phyloP scores from a whole-genome alignment of 2,113 vertebrate species.

The Antechinus flavipes region DNA sequence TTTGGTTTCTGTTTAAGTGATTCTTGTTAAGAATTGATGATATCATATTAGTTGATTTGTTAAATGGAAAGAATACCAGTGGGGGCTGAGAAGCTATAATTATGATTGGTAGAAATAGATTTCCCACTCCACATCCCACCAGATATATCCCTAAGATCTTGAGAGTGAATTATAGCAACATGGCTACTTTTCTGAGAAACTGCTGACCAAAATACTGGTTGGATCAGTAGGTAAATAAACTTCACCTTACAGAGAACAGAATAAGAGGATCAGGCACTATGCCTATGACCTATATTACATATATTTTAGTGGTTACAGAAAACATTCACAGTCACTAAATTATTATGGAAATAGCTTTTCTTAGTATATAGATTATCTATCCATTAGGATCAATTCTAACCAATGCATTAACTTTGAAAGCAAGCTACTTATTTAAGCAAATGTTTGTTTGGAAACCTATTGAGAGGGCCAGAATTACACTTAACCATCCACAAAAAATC shows the following conservation, averaged over 20 bases:
- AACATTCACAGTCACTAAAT: not conserved
- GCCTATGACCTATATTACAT: not conserved
- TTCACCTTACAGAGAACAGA: not conserved
- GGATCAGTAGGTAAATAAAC: not conserved
- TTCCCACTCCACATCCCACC: not conserved
- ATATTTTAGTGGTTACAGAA: not conserved
- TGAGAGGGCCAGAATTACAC: not conserved
- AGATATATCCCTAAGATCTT: not conserved
- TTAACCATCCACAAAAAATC: not conserved
- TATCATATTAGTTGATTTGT: not conserved
- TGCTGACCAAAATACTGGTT: not conserved
- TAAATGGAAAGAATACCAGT: not conserved
- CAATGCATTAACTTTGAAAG: not conserved
- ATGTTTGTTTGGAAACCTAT: not conserved
- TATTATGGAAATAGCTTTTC: not conserved
- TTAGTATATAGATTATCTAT: not conserved
- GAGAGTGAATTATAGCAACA: not conserved
- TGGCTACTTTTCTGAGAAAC: not conserved
- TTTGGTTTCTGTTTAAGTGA: not conserved
- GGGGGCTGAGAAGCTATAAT: not conserved
- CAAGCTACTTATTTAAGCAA: not conserved
- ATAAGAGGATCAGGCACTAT: not conserved
- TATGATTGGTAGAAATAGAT: not conserved
- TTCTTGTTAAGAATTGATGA: not conserved
- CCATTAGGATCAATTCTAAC: not conserved